Percentiles rank a stretch among this genome's conserved stretches.
phyloP scores from a whole-genome alignment of 2,888 invertebrate species.

The Tenodera sinensis region DNA sequence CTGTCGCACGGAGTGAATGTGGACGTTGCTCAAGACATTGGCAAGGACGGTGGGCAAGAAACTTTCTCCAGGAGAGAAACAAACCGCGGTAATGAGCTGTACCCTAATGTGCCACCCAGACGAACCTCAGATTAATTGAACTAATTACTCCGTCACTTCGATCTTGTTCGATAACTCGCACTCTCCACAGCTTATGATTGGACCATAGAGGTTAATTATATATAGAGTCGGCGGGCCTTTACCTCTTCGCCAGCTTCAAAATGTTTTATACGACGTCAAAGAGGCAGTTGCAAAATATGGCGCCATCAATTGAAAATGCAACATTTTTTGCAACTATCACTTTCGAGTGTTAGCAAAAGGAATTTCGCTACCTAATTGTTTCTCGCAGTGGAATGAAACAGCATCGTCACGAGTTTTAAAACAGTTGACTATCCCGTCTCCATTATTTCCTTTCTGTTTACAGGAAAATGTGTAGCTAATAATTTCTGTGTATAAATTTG shows the following conservation, averaged over 20 bases:
- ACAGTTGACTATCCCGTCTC: too few species aligned
- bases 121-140: neutral
- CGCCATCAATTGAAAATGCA: too few species aligned
- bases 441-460: too few species aligned
- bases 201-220: neutral
- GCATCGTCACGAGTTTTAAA: too few species aligned
- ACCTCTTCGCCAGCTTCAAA: neutral
- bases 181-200: neutral
- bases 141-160: conserved; percentile 1
- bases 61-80: neutral
- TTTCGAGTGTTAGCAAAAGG: too few species aligned
- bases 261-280: neutral
- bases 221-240: neutral
- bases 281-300: neutral
- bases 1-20: neutral
- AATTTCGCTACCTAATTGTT: too few species aligned
- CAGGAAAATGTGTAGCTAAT: too few species aligned
- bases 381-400: too few species aligned
- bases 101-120: neutral
- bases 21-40: neutral
- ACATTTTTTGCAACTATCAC: too few species aligned
- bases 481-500: too few species aligned
- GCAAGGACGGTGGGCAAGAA: neutral
- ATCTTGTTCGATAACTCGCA: neutral
- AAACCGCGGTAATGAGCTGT: neutral